phyloP scores from a whole-genome alignment of 2,888 invertebrate species.

The Anarsia innoxiella region DNA sequence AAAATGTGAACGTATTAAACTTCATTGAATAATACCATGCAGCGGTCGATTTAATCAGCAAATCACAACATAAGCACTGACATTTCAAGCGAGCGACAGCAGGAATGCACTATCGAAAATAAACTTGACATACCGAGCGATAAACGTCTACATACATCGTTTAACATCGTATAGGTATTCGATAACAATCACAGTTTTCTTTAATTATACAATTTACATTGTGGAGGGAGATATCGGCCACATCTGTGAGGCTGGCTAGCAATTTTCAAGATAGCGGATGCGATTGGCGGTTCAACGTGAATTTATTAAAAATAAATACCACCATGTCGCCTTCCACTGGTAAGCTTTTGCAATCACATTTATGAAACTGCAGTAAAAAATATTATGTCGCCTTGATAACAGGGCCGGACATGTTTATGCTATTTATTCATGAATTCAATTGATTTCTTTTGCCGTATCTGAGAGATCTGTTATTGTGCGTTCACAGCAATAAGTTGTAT shows the following conservation, averaged over 20 bases:
- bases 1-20: too few species aligned
- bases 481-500: constrained; percentile 20
- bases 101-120: constrained; percentile 21
- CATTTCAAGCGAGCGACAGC: constrained; percentile 8
- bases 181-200: constrained; percentile 63
- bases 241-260: constrained; percentile 51
- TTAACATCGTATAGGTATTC: constrained; percentile 48
- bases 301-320: constrained; percentile 56
- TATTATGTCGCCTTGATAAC: constrained; percentile 57
- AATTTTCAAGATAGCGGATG: constrained; percentile 60
- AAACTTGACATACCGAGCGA: constrained; percentile 39
- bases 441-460: constrained; percentile 56
- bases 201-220: constrained; percentile 71
- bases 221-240: constrained; percentile 48
- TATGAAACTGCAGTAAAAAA: constrained; percentile 53
- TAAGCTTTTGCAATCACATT: constrained; percentile 40
- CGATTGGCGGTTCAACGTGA: constrained; percentile 51
- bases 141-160: constrained; percentile 45
- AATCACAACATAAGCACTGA: neutral
- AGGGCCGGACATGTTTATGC: constrained; percentile 47
- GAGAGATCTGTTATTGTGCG: constrained; percentile 40
- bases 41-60: too few species aligned
- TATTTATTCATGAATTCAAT: constrained; percentile 69
- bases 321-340: constrained; percentile 30
- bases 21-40: too few species aligned